Evolutionary conservation across 2,113 vertebrate species (phyloP), one percentile per base, ranked within the genome.

Genomic region (Xenus cinereus): DNA sequence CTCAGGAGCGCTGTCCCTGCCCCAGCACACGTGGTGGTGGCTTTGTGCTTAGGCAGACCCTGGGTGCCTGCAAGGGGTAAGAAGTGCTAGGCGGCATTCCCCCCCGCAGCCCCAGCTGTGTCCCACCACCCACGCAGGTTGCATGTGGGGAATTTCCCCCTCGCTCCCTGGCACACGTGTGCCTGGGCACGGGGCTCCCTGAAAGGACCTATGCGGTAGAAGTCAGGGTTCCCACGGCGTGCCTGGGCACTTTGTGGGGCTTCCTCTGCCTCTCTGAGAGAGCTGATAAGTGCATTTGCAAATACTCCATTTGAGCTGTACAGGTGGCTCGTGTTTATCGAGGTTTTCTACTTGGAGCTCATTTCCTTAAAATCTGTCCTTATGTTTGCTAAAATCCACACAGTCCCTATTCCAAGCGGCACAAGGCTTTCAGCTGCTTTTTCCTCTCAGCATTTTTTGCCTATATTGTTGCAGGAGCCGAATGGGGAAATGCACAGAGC

Each of bases 401-500:
- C 20, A 62, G 87, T 41, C 45, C 78, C 94, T 18, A 18, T 88
- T 95, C 94, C 84, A 69, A 77, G 64, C 48, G 91, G 59, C 1
- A 1, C 1, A 9, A 89, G 54, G 92, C 67, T 92, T 94, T 89
- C 75, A 91, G 86, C 76, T 74, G 71, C 41, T 54, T 59, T 76
- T 75, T 37, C 74, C n/a, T 32, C 54, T 87, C 69, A 33, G 48
- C 33, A 0, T 27, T 96, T 94, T 94, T 88, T 90, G 73, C 93
- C 88, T 95, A 66, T 95, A 96, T 95, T 98, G 97, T 98, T 95
- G 94, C 95, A 96, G 90, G 91, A 94, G 56, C 97, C 45, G 76
- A 97, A 97, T 91, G 88, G 96, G 95, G 96, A 98, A 97, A 97
- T 80, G 96, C 95, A 94, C 66, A 95, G 96, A 97, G 97, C 98